Percentiles rank a stretch among this genome's conserved stretches.
phyloP scores from a whole-genome alignment of 2,888 invertebrate genomes.

The Crocallis elinguaria region DNA sequence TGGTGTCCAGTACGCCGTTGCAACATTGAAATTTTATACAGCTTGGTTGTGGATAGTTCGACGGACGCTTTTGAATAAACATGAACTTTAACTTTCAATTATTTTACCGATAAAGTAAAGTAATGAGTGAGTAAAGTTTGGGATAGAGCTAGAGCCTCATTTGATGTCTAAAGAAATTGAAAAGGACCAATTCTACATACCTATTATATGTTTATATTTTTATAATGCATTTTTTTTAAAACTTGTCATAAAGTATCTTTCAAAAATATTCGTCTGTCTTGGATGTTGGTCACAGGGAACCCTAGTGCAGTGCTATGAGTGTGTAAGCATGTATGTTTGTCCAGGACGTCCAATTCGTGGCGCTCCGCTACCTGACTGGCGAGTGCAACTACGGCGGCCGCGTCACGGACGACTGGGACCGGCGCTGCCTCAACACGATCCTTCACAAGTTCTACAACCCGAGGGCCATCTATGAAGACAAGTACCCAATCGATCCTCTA shows the following conservation, averaged over 20 bases:
- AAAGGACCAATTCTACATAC: no score
- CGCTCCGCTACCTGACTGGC: conserved; percentile 95
- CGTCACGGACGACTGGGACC: conserved; percentile 98
- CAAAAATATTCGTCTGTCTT: no score
- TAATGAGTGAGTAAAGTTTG: no score
- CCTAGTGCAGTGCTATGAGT: no score
- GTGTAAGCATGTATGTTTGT: no score
- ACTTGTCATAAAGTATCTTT: no score
- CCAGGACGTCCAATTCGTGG: conserved; percentile 93
- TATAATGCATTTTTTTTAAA: no score
- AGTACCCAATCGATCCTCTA: conserved; percentile 88
- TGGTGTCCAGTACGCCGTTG: conserved; percentile 14
- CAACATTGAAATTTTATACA: neutral
- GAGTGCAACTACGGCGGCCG: conserved; percentile 98
- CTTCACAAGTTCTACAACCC: conserved; percentile 91
- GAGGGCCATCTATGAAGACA: conserved; percentile 85
- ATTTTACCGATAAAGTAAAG: neutral
- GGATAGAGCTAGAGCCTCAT: no score
- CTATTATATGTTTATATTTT: no score
- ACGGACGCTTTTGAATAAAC: neutral
- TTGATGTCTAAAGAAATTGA: no score
- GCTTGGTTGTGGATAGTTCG: neutral
- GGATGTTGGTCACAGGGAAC: no score
- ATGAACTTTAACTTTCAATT: neutral
- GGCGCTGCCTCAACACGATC: conserved; percentile 93